Conservation (phyloP, 2,888 invertebrate species). For the Leptopilina syphax region DNA sequence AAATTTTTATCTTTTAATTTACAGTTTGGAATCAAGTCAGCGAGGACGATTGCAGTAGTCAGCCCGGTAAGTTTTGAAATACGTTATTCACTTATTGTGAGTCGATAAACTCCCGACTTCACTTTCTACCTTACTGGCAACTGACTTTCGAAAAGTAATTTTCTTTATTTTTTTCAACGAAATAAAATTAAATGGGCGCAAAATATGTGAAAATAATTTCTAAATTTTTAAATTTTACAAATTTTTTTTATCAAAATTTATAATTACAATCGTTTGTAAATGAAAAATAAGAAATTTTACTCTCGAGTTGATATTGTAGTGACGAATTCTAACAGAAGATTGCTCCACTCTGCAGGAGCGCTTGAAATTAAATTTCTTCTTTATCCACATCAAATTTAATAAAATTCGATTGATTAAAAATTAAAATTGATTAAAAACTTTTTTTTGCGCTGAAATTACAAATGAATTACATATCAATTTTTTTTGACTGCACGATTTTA, state of each 20-base stretch:
- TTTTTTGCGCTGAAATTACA: not conserved
- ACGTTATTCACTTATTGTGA: not conserved
- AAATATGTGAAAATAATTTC: not conserved
- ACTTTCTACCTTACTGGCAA: conserved; percentile 16
- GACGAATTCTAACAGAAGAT: not conserved
- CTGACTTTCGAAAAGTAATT: not conserved
- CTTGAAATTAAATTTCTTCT: not conserved
- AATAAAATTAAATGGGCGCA: too few relatives aligned
- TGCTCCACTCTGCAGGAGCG: not conserved
- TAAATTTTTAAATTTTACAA: not conserved
- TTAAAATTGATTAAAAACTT: too few relatives aligned
- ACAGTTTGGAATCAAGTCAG: conserved; percentile 42
- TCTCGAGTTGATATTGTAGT: not conserved
- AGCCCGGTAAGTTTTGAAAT: conserved; percentile 41
- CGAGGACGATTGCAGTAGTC: not conserved
- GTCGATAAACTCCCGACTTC: not conserved
- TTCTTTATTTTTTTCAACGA: not conserved
- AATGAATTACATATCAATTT: not conserved
- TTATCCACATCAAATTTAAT: not conserved
- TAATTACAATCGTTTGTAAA: too few relatives aligned
- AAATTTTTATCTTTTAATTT: conserved; percentile 24
- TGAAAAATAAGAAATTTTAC: not conserved
- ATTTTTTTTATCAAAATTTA: not conserved
- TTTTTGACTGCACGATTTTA: too few relatives aligned
- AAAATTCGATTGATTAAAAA: too few relatives aligned